Evolutionary conservation across 2,113 vertebrate species (phyloP).

Genomic region (Callipepla californica): DNA sequence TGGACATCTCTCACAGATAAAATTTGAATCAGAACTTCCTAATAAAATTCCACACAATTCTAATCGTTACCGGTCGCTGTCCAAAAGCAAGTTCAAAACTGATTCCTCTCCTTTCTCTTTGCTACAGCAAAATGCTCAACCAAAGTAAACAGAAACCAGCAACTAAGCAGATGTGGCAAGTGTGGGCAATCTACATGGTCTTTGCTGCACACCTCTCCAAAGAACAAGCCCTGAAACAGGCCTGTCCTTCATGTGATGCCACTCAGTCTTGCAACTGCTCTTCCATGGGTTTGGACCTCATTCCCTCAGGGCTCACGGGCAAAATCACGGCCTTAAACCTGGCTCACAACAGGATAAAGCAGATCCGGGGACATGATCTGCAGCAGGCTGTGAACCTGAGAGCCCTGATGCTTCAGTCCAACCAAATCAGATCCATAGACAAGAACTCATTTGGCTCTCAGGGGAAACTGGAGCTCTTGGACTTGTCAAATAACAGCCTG

Average conservation of each 20-base stretch:
- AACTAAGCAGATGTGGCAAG: background rate
- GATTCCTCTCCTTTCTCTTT: background rate
- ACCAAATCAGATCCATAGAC: constrained; percentile 73
- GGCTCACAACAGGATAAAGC: constrained; percentile 78
- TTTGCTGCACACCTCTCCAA: background rate
- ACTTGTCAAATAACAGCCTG: constrained; percentile 83
- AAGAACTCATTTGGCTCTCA: constrained; percentile 74
- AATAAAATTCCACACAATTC: background rate
- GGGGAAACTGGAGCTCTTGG: constrained; percentile 77
- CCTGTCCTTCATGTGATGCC: constrained; percentile 58
- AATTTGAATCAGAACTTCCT: background rate
- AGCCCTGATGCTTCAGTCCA: constrained; percentile 78
- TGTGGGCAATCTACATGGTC: constrained; percentile 30
- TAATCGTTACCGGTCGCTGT: background rate
- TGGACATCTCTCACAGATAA: background rate
- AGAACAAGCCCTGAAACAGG: background rate
- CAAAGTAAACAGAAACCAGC: constrained; percentile 29
- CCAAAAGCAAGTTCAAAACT: background rate
- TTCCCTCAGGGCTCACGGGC: constrained; percentile 66
- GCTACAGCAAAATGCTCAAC: constrained; percentile 3
- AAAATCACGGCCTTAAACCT: constrained; percentile 72
- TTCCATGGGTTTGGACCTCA: constrained; percentile 35
- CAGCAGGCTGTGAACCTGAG: constrained; percentile 65
- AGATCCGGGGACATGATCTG: constrained; percentile 72
- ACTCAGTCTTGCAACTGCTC: constrained; percentile 74